Base-by-base conservation (phyloP, 2,797 vertebrate species). In the Miichthys miiuy region DNA sequence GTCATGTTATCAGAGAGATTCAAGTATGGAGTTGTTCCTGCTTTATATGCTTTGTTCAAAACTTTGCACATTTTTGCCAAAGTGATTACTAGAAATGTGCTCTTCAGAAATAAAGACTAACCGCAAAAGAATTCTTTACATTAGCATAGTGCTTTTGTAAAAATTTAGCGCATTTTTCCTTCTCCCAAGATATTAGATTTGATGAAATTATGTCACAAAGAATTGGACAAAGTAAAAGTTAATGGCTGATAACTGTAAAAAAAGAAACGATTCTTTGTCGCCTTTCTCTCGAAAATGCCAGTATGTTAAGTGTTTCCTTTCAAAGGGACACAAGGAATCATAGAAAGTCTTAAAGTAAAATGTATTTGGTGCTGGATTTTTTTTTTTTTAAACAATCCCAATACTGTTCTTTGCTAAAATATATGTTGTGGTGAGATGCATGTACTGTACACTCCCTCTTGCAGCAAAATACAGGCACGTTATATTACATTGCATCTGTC, bases 391-490 rank as follows among this genome's bases (percentile, higher is more conserved):
- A 66, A 71, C 3, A 10, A 67, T 48, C 58, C 69, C 57, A n/a
- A 51, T 61, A 46, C 69, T 66, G 66, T 42, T 82, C 80, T 74
- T 75, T 74, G 72, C 62, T 81, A 68, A 87, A 67, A 85, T 52
- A 62, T 62, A 72, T 79, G 77, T 83, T 69, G 71, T 84, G 47
- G 67, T 86, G 83, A 86, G 87, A 92, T 89, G 70, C 75, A 79
- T 80, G 80, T 85, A 82, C 82, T 86, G 82, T 85, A 89, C 88
- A 90, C 87, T 86, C 87, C 81, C 85, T 87, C 88, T 93, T 94
- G 93, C 91, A 93, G 93, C 92, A 94, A 93, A 94, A 92, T 92
- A 94, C 90, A 94, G 94, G 92, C 91, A 93, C 90, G 38, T 88
- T 93, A 93, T 88, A 80, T 89, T 93, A 93, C 91, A 92, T 94